These are phyloP conservation scores for Proctacanthus coquilletti DNA, from an alignment of 1,140 invertebrate species.

Conservation along the genomic window DNA sequence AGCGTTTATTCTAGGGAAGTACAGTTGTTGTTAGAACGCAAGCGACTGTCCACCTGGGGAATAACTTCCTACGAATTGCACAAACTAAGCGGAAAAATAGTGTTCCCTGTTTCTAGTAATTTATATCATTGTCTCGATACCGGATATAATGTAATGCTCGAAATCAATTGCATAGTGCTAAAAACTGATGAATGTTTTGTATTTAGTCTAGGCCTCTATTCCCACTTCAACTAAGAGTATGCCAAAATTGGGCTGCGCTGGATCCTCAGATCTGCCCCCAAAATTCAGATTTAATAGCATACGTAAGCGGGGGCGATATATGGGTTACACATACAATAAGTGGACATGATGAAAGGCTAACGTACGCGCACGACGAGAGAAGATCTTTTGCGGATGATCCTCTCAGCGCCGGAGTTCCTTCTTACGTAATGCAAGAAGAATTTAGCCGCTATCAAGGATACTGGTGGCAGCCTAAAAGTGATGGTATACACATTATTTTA, in stretches of 20 bases:
- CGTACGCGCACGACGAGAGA: slow-evolving; percentile 65
- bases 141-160: slow-evolving; percentile 41
- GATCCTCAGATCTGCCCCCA: slow-evolving; percentile 85
- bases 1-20: slow-evolving; percentile 65
- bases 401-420: slow-evolving; percentile 78
- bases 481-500: slow-evolving; percentile 30
- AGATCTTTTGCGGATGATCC: slow-evolving; percentile 60
- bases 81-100: slow-evolving; percentile 58
- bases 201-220: slow-evolving; percentile 50
- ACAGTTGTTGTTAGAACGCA: slow-evolving; percentile 78
- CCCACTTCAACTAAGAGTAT: slow-evolving; percentile 53
- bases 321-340: slow-evolving; percentile 71
- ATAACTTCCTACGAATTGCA: slow-evolving; percentile 89
- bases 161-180: background rate
- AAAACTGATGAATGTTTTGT: slow-evolving; percentile 14
- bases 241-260: slow-evolving; percentile 48
- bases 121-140: slow-evolving; percentile 66
- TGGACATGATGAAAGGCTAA: slow-evolving; percentile 55
- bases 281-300: slow-evolving; percentile 73
- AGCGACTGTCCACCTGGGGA: slow-evolving; percentile 78
- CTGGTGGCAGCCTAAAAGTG: slow-evolving; percentile 85
- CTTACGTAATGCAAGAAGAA: slow-evolving; percentile 97
- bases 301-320: slow-evolving; percentile 79
- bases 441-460: slow-evolving; percentile 91
- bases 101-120: slow-evolving; percentile 78